Evolutionary conservation across 2,797 vertebrate species (phyloP).

Genomic region (Eulemur albifrons): DNA sequence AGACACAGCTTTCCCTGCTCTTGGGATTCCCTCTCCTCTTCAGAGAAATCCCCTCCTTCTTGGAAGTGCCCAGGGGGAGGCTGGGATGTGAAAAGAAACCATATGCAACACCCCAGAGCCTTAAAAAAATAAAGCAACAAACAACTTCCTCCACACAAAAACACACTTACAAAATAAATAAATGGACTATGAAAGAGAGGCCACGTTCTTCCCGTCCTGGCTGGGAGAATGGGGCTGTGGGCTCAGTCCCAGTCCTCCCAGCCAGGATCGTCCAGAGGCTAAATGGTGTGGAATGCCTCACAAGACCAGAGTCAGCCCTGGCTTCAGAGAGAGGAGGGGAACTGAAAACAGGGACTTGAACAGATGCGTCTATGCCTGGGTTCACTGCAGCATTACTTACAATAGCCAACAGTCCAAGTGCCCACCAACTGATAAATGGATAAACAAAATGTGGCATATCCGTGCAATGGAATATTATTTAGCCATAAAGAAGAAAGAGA

Average conservation of each 20-base stretch:
- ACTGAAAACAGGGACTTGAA: background rate
- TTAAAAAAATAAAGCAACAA: constrained; percentile 80
- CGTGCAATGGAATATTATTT: background rate
- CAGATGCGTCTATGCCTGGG: too few relatives aligned
- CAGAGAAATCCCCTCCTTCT: constrained; percentile 46
- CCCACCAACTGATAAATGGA: background rate
- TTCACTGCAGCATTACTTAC: background rate
- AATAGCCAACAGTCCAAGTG: background rate
- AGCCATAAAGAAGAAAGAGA: background rate
- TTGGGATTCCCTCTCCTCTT: background rate
- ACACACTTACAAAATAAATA: constrained; percentile 74
- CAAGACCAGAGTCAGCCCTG: background rate
- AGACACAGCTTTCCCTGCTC: constrained; percentile 25
- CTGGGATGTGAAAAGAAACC: constrained; percentile 43
- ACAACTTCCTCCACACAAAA: constrained; percentile 57
- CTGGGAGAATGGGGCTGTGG: background rate
- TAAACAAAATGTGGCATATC: background rate
- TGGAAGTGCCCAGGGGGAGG: constrained; percentile 34
- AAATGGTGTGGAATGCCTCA: background rate
- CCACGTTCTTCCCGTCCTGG: background rate
- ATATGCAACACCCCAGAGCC: constrained; percentile 64
- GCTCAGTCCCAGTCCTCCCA: background rate
- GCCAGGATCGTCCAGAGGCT: background rate
- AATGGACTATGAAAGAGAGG: constrained; percentile 63
- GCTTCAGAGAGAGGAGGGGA: background rate